These are phyloP conservation scores for Cantharis lateralis DNA, from an alignment of 2,888 invertebrate genomes.

Conservation along the genomic window DNA sequence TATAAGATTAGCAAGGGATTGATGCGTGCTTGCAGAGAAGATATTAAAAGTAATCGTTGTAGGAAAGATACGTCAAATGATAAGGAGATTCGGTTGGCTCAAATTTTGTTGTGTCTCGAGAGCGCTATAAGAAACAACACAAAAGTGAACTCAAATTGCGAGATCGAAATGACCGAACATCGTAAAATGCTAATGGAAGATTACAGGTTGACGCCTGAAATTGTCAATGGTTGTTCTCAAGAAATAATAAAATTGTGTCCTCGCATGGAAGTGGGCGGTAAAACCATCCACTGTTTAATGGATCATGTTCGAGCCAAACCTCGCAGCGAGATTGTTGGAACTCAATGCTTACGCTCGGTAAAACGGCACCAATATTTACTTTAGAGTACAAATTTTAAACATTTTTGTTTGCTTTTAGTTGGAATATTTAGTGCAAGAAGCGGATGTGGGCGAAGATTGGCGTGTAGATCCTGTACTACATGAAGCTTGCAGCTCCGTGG, in stretches of 20 bases:
- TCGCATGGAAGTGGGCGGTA: conserved; percentile 77
- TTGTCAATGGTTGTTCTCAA: conserved; percentile 83
- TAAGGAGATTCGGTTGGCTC: conserved; percentile 82
- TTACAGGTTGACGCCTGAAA: conserved; percentile 90
- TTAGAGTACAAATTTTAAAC: neutral
- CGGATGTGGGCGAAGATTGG: conserved; percentile 95
- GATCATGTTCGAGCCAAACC: conserved; percentile 75
- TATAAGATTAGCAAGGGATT: conserved; percentile 89
- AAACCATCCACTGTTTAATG: conserved; percentile 95
- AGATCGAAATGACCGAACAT: conserved; percentile 88
- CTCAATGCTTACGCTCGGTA: conserved; percentile 75
- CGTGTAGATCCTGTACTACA: conserved; percentile 89
- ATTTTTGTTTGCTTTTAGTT: conserved; percentile 59
- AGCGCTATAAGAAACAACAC: conserved; percentile 71
- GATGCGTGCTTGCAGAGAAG: conserved; percentile 85
- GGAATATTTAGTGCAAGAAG: conserved; percentile 79
- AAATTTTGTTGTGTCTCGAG: conserved; percentile 92
- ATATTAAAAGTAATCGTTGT: conserved; percentile 86
- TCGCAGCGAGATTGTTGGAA: conserved; percentile 69
- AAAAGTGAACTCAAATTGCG: conserved; percentile 77
- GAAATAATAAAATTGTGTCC: conserved; percentile 82
- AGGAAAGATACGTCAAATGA: conserved; percentile 80
- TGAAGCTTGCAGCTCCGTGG: conserved; percentile 85
- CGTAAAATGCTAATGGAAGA: conserved; percentile 91
- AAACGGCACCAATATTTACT: conserved; percentile 39